These are phyloP conservation scores for Coelopa frigida DNA, from an alignment of 1,140 invertebrate species.

Conservation along the genomic window DNA sequence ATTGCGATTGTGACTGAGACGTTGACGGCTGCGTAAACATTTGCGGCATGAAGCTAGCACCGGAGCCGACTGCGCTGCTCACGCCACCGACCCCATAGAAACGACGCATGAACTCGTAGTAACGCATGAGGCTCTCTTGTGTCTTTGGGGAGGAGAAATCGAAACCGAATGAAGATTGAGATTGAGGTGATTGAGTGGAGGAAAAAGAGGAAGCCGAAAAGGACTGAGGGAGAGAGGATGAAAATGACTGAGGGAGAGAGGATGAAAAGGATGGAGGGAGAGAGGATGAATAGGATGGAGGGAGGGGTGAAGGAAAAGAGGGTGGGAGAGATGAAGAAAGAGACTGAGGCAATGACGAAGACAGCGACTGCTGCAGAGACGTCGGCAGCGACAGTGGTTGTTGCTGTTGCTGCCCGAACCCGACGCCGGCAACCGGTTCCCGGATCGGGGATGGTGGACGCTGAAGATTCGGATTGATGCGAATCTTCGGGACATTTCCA, in stretches of 20 bases:
- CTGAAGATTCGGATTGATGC: constrained; percentile 32
- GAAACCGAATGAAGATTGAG: constrained; percentile 11
- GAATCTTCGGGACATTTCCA: constrained; percentile 40
- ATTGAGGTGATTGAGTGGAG: too few species aligned
- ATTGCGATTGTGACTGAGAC: too few species aligned
- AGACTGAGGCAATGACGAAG: not conserved
- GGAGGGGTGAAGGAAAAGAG: too few species aligned
- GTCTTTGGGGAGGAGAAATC: constrained; percentile 34
- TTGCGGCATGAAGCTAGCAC: not conserved
- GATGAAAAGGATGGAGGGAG: too few species aligned
- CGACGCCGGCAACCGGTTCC: not conserved
- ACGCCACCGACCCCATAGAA: constrained; percentile 28
- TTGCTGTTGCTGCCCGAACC: not conserved
- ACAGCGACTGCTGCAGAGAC: not conserved
- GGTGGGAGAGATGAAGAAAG: too few species aligned
- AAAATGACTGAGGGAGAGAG: not conserved
- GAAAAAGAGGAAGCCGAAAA: constrained; percentile 6
- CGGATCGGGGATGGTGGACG: constrained; percentile 22
- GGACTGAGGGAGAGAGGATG: not conserved
- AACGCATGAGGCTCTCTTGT: constrained; percentile 34
- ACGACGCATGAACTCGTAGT: constrained; percentile 40
- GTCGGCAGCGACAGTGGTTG: not conserved
- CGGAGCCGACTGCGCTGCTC: not conserved
- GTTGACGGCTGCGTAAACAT: too few species aligned
- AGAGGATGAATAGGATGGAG: too few species aligned